phyloP scores from a whole-genome alignment of 2,113 vertebrate species.

The Meleagris gallopavo region DNA sequence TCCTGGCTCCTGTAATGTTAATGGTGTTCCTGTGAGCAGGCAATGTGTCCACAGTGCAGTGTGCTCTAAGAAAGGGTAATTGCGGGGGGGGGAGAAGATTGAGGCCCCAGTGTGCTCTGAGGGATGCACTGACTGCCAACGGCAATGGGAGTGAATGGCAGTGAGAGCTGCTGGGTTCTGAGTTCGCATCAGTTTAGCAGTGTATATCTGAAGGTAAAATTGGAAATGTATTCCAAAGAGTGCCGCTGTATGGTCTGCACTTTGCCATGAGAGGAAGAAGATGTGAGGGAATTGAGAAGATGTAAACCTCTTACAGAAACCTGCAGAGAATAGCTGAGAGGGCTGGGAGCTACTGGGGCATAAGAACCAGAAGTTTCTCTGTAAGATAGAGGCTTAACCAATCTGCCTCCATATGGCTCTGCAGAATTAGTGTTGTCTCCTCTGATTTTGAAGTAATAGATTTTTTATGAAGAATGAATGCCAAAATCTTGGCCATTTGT shows the following conservation, averaged over 20 bases:
- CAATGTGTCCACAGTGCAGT: background rate
- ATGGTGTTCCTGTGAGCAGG: background rate
- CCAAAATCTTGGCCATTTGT: background rate
- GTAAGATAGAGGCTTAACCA: background rate
- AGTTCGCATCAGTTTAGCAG: conserved; percentile 60
- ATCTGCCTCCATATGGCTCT: background rate
- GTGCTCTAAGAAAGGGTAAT: background rate
- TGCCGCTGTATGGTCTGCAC: background rate
- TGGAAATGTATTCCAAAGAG: conserved; percentile 28
- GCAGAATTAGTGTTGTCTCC: background rate
- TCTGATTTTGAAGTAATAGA: conserved; percentile 10
- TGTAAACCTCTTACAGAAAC: background rate
- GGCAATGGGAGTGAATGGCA: background rate
- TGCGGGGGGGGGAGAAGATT: background rate
- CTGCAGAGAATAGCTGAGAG: background rate
- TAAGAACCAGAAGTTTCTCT: background rate
- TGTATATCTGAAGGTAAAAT: conserved; percentile 14
- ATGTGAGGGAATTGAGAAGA: background rate
- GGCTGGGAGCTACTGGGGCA: background rate
- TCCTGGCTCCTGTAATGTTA: accelerated
- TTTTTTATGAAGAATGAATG: background rate
- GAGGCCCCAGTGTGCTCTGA: conserved; percentile 7
- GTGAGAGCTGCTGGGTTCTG: conserved; percentile 18
- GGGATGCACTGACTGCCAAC: background rate
- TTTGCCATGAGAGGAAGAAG: background rate